Percentiles rank a stretch among this genome's conserved stretches.
Evolutionary conservation across 2,888 invertebrate genomes (phyloP).

Genomic region (Pyrrhopygopsis socrates): DNA sequence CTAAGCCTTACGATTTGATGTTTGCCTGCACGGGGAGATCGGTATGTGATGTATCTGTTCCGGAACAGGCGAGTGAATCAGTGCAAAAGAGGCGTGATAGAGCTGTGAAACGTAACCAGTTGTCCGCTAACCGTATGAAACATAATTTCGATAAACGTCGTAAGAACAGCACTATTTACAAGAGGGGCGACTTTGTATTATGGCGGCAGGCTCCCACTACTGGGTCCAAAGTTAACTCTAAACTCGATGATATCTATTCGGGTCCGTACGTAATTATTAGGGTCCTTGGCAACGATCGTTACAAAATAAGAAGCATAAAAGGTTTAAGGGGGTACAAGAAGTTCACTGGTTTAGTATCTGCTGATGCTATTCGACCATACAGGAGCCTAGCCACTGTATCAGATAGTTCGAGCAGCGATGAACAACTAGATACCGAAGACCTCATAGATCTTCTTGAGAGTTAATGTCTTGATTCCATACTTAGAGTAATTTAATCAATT

Average conservation of each 20-base stretch:
- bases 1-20: conserved; percentile 79
- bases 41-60: conserved; percentile 34
- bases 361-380: conserved; percentile 76
- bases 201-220: conserved; percentile 76
- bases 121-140: conserved; percentile 58
- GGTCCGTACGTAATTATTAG: conserved; percentile 81
- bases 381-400: conserved; percentile 11
- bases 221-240: conserved; percentile 72
- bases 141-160: conserved; percentile 70
- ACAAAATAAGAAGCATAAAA: conserved; percentile 82
- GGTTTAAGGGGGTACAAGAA: conserved; percentile 81
- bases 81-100: conserved; percentile 2
- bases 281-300: conserved; percentile 83
- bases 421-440: no score
- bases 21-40: conserved; percentile 71
- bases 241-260: conserved; percentile 80
- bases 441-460: no score
- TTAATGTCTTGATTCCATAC: no score
- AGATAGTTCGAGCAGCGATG: background rate
- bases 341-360: conserved; percentile 71
- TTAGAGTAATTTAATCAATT: no score
- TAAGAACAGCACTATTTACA: conserved; percentile 63
- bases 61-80: background rate
- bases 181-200: conserved; percentile 77
- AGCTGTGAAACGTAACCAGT: conserved; percentile 5